phyloP scores from a whole-genome alignment of 1,140 invertebrate species.

The Leptinotarsa undecemlineata region DNA sequence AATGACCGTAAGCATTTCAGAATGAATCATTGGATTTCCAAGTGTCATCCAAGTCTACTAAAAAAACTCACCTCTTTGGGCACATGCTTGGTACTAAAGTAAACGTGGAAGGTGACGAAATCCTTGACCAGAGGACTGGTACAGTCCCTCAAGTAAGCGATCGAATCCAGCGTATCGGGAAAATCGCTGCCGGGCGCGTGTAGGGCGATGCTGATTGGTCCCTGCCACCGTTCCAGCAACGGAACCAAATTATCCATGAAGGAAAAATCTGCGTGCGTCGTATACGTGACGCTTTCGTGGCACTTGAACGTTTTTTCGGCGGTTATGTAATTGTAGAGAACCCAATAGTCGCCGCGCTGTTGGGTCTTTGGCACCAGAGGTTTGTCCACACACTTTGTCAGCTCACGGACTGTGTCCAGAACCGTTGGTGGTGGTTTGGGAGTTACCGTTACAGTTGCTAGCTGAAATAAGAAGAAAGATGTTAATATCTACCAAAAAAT shows the following conservation, averaged over 20 bases:
- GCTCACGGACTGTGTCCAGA: constrained; percentile 55
- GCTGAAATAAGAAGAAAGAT: background rate
- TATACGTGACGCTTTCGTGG: constrained; percentile 87
- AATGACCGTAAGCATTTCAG: too few relatives aligned
- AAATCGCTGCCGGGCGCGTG: constrained; percentile 77
- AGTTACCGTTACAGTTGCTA: background rate
- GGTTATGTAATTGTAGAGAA: constrained; percentile 84
- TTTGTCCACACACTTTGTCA: constrained; percentile 68
- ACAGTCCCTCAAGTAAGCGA: constrained; percentile 71
- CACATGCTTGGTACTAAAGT: constrained; percentile 83
- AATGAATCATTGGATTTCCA: too few relatives aligned
- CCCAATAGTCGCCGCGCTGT: constrained; percentile 87
- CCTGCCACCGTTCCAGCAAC: constrained; percentile 73
- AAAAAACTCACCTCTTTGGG: constrained; percentile 67
- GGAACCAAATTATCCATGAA: constrained; percentile 88
- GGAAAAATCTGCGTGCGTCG: constrained; percentile 88
- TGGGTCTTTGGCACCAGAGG: constrained; percentile 65
- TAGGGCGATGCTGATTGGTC: constrained; percentile 73
- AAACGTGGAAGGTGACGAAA: constrained; percentile 83
- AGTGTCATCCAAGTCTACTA: too few relatives aligned
- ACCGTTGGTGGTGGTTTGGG: constrained; percentile 29
- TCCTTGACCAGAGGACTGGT: constrained; percentile 69
- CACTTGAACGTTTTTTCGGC: constrained; percentile 67
- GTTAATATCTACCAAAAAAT: too few relatives aligned
- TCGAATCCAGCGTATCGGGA: constrained; percentile 66